Conservation (phyloP, 1,140 invertebrate species). For the Cyrtorhinus lividipennis region DNA sequence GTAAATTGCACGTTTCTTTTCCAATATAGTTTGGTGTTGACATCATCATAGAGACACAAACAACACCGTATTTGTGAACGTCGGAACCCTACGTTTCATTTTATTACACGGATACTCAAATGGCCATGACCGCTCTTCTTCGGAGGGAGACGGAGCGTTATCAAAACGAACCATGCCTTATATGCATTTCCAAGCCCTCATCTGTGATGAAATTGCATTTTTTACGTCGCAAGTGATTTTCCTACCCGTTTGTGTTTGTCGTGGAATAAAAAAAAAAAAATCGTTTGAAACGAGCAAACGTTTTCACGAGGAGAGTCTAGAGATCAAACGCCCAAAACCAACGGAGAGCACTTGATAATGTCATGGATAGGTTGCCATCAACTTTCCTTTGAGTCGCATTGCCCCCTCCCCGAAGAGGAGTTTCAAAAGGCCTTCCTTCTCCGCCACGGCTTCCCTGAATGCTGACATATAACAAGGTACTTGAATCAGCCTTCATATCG, state of each 20-base stretch:
- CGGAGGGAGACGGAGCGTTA: too few relatives aligned
- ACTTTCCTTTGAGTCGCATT: neutral
- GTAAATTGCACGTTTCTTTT: too few relatives aligned
- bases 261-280: neutral
- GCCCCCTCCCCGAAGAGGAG: neutral
- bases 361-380: constrained; percentile 7
- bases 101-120: too few relatives aligned
- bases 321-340: neutral
- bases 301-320: neutral
- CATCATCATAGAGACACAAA: too few relatives aligned
- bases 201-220: neutral
- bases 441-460: neutral
- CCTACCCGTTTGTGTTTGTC: neutral
- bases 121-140: too few relatives aligned
- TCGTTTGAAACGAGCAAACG: neutral
- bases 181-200: neutral
- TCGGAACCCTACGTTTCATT: too few relatives aligned
- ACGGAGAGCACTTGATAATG: neutral
- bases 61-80: too few relatives aligned
- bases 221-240: neutral
- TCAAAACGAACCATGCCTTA: neutral
- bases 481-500: constrained; percentile 9
- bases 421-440: neutral
- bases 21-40: too few relatives aligned
- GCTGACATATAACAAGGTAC: constrained; percentile 4